These are phyloP conservation scores for Zaprionus lineosus DNA, from an alignment of 2,888 invertebrate genomes.

Conservation along the genomic window DNA sequence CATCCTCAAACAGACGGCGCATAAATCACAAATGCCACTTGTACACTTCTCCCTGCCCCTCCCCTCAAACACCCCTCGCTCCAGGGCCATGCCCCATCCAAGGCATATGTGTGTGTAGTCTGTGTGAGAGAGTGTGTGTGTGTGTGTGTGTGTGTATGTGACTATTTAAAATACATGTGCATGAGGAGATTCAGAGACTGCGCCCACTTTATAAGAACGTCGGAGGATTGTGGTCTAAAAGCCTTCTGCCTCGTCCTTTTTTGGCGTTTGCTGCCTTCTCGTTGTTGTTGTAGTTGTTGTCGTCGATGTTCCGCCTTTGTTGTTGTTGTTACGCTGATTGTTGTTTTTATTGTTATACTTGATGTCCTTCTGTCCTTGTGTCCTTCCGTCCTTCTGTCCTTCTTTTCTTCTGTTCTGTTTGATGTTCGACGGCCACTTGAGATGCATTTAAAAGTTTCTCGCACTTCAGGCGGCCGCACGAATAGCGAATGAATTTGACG, in stretches of 20 bases:
- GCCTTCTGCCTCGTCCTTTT: constrained; percentile 54
- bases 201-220: constrained; percentile 59
- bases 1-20: constrained; percentile 70
- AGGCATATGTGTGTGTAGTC: too few relatives aligned
- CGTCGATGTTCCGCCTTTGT: background rate
- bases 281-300: too few relatives aligned
- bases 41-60: background rate
- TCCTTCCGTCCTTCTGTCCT: too few relatives aligned
- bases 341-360: background rate
- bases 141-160: constrained; percentile 22
- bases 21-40: constrained; percentile 70
- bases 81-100: too few relatives aligned
- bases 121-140: too few relatives aligned
- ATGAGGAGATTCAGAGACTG: constrained; percentile 27
- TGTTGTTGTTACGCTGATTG: background rate
- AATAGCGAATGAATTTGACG: too few relatives aligned
- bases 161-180: constrained; percentile 52
- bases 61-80: background rate
- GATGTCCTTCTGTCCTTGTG: too few relatives aligned
- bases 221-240: constrained; percentile 61
- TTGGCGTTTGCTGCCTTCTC: constrained; percentile 38
- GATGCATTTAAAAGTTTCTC: constrained; percentile 63
- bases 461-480: constrained; percentile 30
- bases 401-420: constrained; percentile 52
- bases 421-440: constrained; percentile 70